Percentiles rank a stretch among this genome's conserved stretches.
phyloP scores from a whole-genome alignment of 2,888 invertebrate genomes.

The Cyaniris semiargus region DNA sequence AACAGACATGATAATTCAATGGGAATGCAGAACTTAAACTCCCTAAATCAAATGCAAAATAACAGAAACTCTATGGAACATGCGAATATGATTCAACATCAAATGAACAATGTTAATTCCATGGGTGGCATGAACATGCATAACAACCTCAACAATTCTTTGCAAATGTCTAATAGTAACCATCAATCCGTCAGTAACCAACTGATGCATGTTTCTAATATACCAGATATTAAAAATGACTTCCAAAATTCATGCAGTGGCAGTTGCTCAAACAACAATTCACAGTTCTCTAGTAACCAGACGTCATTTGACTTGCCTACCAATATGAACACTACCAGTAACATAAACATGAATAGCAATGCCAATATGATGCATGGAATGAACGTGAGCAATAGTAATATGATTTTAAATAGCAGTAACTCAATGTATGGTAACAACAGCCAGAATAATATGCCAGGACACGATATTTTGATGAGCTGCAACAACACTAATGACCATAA shows the following conservation, averaged over 20 bases:
- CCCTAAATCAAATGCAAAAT: constrained; percentile 70
- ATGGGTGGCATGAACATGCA: constrained; percentile 72
- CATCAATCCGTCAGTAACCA: constrained; percentile 67
- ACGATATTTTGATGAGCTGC: constrained; percentile 73
- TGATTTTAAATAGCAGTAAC: constrained; percentile 66
- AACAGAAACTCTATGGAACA: constrained; percentile 70
- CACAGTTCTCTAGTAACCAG: constrained; percentile 65
- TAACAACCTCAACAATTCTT: constrained; percentile 60
- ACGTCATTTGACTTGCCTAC: constrained; percentile 68
- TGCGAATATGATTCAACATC: constrained; percentile 70
- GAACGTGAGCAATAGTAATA: constrained; percentile 63
- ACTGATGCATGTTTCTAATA: constrained; percentile 70
- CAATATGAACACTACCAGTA: constrained; percentile 61
- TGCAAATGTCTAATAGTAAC: constrained; percentile 66
- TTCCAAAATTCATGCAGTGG: constrained; percentile 72
- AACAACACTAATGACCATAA: constrained; percentile 65
- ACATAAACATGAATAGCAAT: constrained; percentile 58
- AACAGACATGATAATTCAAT: constrained; percentile 68
- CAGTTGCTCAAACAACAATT: constrained; percentile 64
- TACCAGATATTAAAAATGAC: constrained; percentile 75
- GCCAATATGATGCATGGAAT: constrained; percentile 69
- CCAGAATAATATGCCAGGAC: constrained; percentile 62
- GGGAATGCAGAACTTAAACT: constrained; percentile 66
- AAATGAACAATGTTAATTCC: constrained; percentile 62
- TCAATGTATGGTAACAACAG: constrained; percentile 59